Evolutionary conservation across 2,797 vertebrate genomes (phyloP).

Genomic region (Tinamus major): DNA sequence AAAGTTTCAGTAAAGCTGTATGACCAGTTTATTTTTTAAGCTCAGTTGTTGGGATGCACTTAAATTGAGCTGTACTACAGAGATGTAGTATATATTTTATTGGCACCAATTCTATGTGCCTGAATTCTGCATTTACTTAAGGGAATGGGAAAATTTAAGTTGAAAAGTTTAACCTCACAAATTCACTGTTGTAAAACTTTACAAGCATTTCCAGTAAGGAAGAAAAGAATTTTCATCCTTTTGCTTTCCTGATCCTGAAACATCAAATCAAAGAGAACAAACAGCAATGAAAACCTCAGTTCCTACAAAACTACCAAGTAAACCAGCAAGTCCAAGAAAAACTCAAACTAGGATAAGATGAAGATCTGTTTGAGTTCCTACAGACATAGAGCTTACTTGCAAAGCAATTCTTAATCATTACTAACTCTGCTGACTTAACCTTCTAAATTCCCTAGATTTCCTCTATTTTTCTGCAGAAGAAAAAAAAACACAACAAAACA

Average conservation of each 20-base stretch:
- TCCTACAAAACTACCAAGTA: background rate
- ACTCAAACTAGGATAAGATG: background rate
- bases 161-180: background rate
- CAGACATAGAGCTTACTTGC: background rate
- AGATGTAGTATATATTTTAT: background rate
- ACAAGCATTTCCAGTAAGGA: background rate
- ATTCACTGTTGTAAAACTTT: no score
- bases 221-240: background rate
- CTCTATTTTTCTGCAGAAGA: background rate
- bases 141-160: background rate
- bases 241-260: background rate
- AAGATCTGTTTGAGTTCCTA: background rate
- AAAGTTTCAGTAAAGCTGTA: constrained; percentile 21
- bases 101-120: background rate
- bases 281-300: background rate
- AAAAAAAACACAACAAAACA: rapidly evolving
- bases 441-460: background rate
- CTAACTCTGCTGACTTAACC: background rate
- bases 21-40: background rate
- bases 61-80: background rate
- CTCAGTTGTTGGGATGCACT: background rate
- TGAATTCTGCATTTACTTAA: background rate
- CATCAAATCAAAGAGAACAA: no score
- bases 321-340: background rate
- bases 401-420: no score